Conservation (phyloP, 37 sponge, comb jelly and placozoan genomes). For the Aplysina aerophoba region DNA sequence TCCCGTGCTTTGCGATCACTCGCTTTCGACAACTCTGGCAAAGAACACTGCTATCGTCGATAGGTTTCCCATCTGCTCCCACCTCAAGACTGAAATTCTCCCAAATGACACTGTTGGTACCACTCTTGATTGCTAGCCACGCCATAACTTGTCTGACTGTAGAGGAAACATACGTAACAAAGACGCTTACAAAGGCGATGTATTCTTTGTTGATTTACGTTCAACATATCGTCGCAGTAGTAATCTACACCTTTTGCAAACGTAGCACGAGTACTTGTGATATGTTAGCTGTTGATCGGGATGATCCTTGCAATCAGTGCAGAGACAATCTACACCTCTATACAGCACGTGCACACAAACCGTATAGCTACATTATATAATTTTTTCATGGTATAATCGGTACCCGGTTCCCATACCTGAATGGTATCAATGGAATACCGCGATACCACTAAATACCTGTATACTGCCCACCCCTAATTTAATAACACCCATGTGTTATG, state of each 20-base stretch:
- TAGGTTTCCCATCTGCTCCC: background rate
- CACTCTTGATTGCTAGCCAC: constrained; percentile 25
- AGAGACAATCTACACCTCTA: background rate
- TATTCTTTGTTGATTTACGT: too few relatives aligned
- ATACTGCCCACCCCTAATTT: constrained; percentile 50
- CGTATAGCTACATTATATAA: background rate
- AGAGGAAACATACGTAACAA: too few relatives aligned
- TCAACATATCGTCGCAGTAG: too few relatives aligned
- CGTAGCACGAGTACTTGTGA: too few relatives aligned
- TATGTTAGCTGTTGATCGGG: too few relatives aligned
- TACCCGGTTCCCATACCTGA: constrained; percentile 7
- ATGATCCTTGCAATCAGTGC: too few relatives aligned
- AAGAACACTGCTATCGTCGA: constrained; percentile 28
- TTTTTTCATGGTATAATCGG: background rate
- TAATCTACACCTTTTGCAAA: too few relatives aligned
- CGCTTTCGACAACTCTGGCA: constrained; percentile 12
- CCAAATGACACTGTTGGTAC: constrained; percentile 35
- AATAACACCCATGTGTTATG: too few relatives aligned
- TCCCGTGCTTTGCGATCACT: constrained; percentile 39
- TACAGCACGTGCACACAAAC: background rate
- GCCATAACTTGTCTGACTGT: background rate
- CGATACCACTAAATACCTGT: constrained; percentile 31
- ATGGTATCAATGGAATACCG: constrained; percentile 2
- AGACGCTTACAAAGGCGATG: too few relatives aligned
- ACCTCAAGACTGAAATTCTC: background rate